phyloP scores from a whole-genome alignment of 2,113 vertebrate species.

The Heterotis niloticus region DNA sequence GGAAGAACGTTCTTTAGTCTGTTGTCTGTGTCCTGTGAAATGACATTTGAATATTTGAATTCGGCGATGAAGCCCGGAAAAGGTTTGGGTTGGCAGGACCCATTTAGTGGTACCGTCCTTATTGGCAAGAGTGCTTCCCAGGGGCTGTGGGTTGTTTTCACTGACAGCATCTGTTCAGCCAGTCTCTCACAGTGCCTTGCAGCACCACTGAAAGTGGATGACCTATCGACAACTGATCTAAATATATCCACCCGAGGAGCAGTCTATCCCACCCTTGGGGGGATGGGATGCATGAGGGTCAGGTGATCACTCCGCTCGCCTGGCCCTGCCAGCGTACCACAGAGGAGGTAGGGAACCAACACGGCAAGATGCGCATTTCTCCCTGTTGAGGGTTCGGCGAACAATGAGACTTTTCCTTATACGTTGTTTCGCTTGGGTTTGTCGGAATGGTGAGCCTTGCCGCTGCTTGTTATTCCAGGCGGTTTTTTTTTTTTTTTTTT shows the following conservation, averaged over 20 bases:
- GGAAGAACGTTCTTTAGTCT: neutral
- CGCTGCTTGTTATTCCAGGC: neutral
- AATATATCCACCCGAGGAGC: slow-evolving; percentile 48
- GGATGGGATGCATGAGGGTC: neutral
- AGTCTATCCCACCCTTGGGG: neutral
- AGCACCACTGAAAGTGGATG: slow-evolving; percentile 36
- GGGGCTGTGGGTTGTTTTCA: neutral
- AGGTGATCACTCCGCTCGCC: neutral
- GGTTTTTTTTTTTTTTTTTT: too few relatives aligned
- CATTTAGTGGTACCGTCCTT: neutral
- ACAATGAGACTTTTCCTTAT: neutral
- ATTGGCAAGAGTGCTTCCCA: too few relatives aligned
- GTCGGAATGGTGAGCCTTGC: neutral
- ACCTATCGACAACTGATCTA: slow-evolving; percentile 50
- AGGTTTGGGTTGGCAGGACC: neutral
- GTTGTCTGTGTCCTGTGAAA: too few relatives aligned
- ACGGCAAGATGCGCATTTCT: neutral
- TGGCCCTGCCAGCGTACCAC: neutral
- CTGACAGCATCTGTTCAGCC: neutral
- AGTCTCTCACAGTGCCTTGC: slow-evolving; percentile 13
- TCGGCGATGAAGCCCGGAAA: neutral
- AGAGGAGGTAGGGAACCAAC: neutral
- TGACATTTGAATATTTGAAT: too few relatives aligned
- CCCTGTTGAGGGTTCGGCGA: neutral
- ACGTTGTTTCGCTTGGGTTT: neutral